These are phyloP conservation scores for Pangasius djambal DNA, from an alignment of 2,797 vertebrate genomes.

Conservation along the genomic window DNA sequence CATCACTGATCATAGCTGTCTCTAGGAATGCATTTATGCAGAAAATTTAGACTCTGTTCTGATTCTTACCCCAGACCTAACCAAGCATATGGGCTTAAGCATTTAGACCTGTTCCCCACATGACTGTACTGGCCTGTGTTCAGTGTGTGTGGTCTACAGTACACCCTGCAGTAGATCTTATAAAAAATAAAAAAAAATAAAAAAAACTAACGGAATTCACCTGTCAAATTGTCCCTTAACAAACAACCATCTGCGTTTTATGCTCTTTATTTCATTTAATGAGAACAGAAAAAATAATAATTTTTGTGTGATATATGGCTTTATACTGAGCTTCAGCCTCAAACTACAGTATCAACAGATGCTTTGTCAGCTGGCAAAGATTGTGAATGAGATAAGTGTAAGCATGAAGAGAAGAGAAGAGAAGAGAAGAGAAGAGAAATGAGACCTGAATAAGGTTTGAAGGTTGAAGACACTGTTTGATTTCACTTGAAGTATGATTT, in stretches of 20 bases:
- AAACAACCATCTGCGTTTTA: constrained; percentile 62
- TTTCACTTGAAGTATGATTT: background rate
- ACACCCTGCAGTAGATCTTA: constrained; percentile 38
- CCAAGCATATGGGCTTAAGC: background rate
- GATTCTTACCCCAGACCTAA: background rate
- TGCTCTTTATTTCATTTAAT: constrained; percentile 62
- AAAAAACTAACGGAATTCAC: constrained; percentile 52
- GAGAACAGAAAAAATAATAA: constrained; percentile 61
- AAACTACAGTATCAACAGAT: background rate
- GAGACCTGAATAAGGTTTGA: background rate
- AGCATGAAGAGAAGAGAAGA: background rate
- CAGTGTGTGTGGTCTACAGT: constrained; percentile 31
- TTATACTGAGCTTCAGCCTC: background rate
- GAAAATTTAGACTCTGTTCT: background rate
- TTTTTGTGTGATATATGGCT: constrained; percentile 58
- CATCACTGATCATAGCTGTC: background rate
- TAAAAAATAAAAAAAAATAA: background rate
- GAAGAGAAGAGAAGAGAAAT: background rate
- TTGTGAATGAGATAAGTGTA: background rate
- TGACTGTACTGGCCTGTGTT: constrained; percentile 12
- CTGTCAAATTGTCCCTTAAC: constrained; percentile 62
- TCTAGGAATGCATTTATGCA: constrained; percentile 19
- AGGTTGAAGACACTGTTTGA: background rate
- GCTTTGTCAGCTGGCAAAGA: background rate
- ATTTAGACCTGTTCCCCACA: constrained; percentile 12